phyloP scores from a whole-genome alignment of 1,140 invertebrate species.

The Drosophila subpulchrella region DNA sequence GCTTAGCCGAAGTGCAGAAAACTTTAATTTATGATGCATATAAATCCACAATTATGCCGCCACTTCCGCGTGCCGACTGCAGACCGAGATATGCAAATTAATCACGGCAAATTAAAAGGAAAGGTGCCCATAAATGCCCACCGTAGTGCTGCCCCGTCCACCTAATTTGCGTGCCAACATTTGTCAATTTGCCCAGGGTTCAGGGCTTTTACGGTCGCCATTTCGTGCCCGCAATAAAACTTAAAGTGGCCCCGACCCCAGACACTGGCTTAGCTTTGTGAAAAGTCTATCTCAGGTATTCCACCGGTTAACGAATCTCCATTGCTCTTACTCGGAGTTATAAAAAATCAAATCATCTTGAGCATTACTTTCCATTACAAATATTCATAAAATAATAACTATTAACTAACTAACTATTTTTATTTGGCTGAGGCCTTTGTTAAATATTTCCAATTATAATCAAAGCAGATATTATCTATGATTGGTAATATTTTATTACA shows the following conservation, averaged over 20 bases:
- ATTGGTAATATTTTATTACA: no score
- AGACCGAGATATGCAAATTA: conserved; percentile 62
- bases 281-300: background rate
- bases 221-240: conserved; percentile 46
- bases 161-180: conserved; percentile 28
- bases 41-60: conserved; percentile 66
- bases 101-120: conserved; percentile 65
- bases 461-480: no score
- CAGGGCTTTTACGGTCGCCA: conserved; percentile 55
- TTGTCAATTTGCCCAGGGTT: conserved; percentile 65
- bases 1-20: conserved; percentile 61
- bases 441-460: no score
- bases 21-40: conserved; percentile 69
- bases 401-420: background rate
- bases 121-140: conserved; percentile 42
- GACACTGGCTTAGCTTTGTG: background rate
- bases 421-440: background rate
- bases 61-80: conserved; percentile 64
- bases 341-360: background rate
- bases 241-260: conserved; percentile 18
- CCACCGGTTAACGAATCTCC: background rate
- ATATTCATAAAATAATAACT: no score
- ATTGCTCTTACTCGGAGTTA: background rate
- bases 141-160: conserved; percentile 24
- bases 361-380: background rate